Evolutionary conservation across 2,113 vertebrate genomes (phyloP).

Genomic region (Xenopus borealis): DNA sequence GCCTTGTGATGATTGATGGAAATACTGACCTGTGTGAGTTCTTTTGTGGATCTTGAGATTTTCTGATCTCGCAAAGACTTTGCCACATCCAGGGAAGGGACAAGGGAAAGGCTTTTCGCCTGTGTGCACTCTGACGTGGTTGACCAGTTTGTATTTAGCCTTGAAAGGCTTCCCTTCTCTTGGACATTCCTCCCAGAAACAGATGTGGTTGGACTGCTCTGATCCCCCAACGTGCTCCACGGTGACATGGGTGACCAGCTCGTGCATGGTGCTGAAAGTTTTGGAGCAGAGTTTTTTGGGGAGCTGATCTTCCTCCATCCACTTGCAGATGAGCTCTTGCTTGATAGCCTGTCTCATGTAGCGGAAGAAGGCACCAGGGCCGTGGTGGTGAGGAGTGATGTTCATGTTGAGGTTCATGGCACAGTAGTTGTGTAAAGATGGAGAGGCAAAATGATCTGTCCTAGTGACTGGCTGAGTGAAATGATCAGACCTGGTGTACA

Average conservation of each 20-base stretch:
- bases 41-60: conserved; percentile 99
- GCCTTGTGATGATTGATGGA: not conserved
- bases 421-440: conserved; percentile 85
- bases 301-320: conserved; percentile 82
- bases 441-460: conserved; percentile 85
- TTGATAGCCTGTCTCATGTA: conserved; percentile 99
- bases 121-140: conserved; percentile 98
- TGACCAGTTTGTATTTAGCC: conserved; percentile 99
- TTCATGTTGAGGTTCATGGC: conserved; percentile 91
- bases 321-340: conserved; percentile 98
- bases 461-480: conserved; percentile 86
- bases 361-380: conserved; percentile 94
- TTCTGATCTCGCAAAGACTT: conserved; percentile 97
- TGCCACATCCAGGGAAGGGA: conserved; percentile 96
- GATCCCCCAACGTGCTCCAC: conserved; percentile 98
- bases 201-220: conserved; percentile 93
- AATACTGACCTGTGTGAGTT: conserved; percentile 97
- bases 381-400: conserved; percentile 80
- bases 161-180: conserved; percentile 98
- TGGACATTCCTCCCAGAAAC: conserved; percentile 98
- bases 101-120: conserved; percentile 98
- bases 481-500: conserved; percentile 93
- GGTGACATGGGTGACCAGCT: conserved; percentile 95
- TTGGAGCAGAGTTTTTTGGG: conserved; percentile 89
- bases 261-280: conserved; percentile 98